phyloP scores from a whole-genome alignment of 2,888 invertebrate species.

The Trichopoda pennipes region DNA sequence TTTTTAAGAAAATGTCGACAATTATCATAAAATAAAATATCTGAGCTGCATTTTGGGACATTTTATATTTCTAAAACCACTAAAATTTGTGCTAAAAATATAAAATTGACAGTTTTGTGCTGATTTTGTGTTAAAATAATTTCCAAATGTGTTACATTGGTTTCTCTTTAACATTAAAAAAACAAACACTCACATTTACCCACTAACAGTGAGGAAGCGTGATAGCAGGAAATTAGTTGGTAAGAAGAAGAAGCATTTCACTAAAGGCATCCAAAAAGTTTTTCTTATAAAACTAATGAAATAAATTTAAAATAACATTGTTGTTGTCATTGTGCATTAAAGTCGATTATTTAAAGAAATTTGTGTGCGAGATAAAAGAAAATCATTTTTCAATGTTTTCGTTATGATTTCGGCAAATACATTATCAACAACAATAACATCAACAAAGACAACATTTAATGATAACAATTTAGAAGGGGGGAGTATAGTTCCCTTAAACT shows the following conservation, averaged over 20 bases:
- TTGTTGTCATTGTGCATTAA: conserved; percentile 55
- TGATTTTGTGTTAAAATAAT: no score
- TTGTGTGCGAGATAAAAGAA: conserved; percentile 38
- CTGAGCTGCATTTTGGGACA: no score
- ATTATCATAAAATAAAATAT: no score
- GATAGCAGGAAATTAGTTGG: conserved; percentile 11
- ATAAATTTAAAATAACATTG: conserved; percentile 49
- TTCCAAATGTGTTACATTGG: no score
- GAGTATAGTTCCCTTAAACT: background rate
- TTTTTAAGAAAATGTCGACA: no score
- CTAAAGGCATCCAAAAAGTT: background rate
- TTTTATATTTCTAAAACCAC: no score
- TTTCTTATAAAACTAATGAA: background rate
- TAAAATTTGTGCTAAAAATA: no score
- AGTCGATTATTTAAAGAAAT: conserved; percentile 25
- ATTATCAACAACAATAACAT: conserved; percentile 15
- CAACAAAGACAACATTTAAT: background rate
- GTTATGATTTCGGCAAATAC: conserved; percentile 38
- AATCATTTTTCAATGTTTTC: conserved; percentile 39
- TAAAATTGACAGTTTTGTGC: no score
- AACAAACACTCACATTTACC: background rate
- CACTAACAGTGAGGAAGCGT: background rate
- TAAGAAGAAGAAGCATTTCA: background rate
- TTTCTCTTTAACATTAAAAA: background rate
- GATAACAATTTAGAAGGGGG: conserved; percentile 8